These are phyloP conservation scores for Nixonia krombeini DNA, from an alignment of 1,140 invertebrate species.

Conservation along the genomic window DNA sequence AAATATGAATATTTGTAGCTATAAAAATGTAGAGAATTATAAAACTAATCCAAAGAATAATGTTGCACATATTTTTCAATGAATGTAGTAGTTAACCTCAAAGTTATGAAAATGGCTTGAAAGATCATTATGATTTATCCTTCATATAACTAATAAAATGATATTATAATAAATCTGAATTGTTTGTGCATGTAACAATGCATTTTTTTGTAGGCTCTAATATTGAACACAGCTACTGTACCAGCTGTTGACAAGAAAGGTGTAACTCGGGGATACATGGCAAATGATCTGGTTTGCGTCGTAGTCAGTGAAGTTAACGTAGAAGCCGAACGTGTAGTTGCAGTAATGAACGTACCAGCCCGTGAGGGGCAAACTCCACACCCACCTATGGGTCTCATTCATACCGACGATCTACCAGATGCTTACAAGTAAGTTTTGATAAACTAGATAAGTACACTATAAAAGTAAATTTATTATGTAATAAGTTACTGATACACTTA, in stretches of 20 bases:
- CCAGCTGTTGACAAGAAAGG: constrained; percentile 86
- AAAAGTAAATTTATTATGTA: too few relatives aligned
- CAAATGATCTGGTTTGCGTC: constrained; percentile 88
- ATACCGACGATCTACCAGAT: constrained; percentile 86
- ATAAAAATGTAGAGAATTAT: too few relatives aligned
- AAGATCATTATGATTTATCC: too few relatives aligned
- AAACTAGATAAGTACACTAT: constrained; percentile 46
- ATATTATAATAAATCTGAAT: too few relatives aligned
- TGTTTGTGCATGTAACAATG: too few relatives aligned
- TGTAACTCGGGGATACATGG: constrained; percentile 81
- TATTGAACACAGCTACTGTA: constrained; percentile 74
- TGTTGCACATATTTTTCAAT: too few relatives aligned
- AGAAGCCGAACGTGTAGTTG: constrained; percentile 88
- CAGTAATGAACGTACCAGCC: constrained; percentile 86
- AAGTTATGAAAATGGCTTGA: too few relatives aligned
- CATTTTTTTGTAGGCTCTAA: constrained; percentile 66
- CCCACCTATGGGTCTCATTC: constrained; percentile 85
- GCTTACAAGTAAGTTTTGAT: constrained; percentile 85
- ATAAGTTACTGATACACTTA: too few relatives aligned
- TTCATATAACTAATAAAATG: too few relatives aligned
- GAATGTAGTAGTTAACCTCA: too few relatives aligned
- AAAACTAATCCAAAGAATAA: too few relatives aligned
- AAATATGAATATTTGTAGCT: too few relatives aligned
- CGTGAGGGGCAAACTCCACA: constrained; percentile 79
- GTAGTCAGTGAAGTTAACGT: constrained; percentile 89